These are phyloP conservation scores for Meleagris gallopavo DNA, from an alignment of 2,113 vertebrate genomes.

Conservation along the genomic window DNA sequence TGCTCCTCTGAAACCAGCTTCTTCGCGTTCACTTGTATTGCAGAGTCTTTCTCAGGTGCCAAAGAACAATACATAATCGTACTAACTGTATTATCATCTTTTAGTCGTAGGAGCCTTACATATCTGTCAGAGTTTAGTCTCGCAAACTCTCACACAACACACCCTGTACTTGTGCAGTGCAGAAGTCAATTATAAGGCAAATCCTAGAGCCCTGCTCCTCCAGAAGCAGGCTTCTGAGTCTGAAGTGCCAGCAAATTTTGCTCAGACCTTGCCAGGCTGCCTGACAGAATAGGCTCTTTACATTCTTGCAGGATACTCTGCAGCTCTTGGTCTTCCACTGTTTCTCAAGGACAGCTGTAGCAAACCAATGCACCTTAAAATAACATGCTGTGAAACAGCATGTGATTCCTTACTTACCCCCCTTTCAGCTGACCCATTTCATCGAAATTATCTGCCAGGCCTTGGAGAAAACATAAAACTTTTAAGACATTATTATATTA, in stretches of 20 bases:
- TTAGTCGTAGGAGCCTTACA: not conserved
- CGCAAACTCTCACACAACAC: not conserved
- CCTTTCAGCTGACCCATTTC: not conserved
- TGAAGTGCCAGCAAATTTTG: not conserved
- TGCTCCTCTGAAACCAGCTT: not conserved
- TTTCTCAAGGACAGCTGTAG: not conserved
- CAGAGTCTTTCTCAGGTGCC: not conserved
- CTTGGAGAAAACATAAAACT: not conserved
- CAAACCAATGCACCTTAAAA: not conserved
- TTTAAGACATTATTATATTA: not conserved
- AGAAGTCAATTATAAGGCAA: not conserved
- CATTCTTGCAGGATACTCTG: not conserved
- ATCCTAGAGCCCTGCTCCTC: not conserved
- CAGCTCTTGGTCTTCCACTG: not conserved
- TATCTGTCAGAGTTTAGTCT: not conserved
- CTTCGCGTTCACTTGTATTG: not conserved
- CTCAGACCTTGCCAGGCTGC: not conserved
- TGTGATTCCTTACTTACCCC: not conserved
- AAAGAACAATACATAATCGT: not conserved
- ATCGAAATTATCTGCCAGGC: not conserved
- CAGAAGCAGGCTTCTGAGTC: not conserved
- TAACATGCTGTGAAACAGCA: not conserved
- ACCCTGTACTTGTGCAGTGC: accelerated
- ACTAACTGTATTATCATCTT: not conserved
- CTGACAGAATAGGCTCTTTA: accelerated